phyloP scores from a whole-genome alignment of 2,797 vertebrate genomes.

The Sebastes glaucus region DNA sequence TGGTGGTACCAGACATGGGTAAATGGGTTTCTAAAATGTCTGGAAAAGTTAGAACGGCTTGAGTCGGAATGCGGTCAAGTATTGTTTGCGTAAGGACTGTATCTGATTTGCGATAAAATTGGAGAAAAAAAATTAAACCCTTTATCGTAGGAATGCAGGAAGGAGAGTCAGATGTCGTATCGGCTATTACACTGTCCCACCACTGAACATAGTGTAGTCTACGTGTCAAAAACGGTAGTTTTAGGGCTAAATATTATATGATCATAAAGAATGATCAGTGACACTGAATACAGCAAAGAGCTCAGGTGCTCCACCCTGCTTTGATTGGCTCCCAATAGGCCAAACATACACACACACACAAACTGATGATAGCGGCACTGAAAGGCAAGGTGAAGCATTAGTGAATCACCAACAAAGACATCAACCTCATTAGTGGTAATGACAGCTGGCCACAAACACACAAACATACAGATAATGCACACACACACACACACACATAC shows the following conservation, averaged over 20 bases:
- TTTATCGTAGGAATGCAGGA: neutral
- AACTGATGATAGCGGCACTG: slow-evolving; percentile 1
- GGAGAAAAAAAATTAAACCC: neutral
- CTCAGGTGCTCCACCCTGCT: slow-evolving; percentile 72
- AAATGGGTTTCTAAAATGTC: slow-evolving; percentile 51
- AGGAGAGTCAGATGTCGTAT: neutral
- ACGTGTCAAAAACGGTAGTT: neutral
- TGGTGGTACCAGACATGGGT: slow-evolving; percentile 70
- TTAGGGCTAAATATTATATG: neutral
- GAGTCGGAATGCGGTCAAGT: slow-evolving; percentile 41
- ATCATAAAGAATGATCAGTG: neutral
- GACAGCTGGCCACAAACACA: slow-evolving; percentile 36
- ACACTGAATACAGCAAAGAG: slow-evolving; percentile 32
- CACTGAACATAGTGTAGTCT: neutral
- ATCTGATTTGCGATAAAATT: slow-evolving; percentile 18
- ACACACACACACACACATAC: slow-evolving; percentile 5
- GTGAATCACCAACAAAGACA: slow-evolving; percentile 30
- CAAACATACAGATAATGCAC: slow-evolving; percentile 7
- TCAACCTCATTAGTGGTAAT: slow-evolving; percentile 58
- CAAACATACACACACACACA: slow-evolving; percentile 31
- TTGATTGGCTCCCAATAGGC: slow-evolving; percentile 79
- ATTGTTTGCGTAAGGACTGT: slow-evolving; percentile 34
- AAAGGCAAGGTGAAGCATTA: slow-evolving; percentile 32
- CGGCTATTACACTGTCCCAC: neutral
- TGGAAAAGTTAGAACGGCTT: slow-evolving; percentile 25